phyloP scores from a whole-genome alignment of 1,140 invertebrate species.

The Plectrocnemia conspersa region DNA sequence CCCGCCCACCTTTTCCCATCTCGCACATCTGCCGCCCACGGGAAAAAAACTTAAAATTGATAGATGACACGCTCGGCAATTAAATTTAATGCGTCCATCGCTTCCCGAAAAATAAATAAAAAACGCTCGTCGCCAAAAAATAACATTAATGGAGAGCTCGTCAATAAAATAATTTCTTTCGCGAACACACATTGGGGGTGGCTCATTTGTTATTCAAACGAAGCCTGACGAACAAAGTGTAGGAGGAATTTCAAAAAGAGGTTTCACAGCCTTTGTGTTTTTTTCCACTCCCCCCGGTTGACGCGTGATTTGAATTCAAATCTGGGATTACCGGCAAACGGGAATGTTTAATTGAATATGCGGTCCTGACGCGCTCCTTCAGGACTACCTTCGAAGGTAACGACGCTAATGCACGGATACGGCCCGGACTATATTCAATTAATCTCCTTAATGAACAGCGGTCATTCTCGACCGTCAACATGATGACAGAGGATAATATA shows the following conservation, averaged over 20 bases:
- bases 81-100: no score
- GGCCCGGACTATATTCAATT: no score
- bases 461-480: no score
- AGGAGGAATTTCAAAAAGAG: conserved; percentile 16
- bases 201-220: conserved; percentile 21
- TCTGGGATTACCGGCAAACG: conserved; percentile 13
- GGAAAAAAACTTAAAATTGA: no score
- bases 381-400: neutral
- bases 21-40: no score
- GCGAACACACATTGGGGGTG: neutral
- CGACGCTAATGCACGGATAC: no score
- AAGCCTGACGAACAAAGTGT: conserved; percentile 16
- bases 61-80: no score
- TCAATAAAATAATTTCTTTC: conserved; percentile 13
- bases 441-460: no score
- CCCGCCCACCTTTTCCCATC: no score
- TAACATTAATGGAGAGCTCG: conserved; percentile 5
- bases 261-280: conserved; percentile 13
- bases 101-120: no score
- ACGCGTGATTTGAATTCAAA: conserved; percentile 19
- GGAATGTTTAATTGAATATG: conserved; percentile 20
- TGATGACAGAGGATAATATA: no score
- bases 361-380: neutral
- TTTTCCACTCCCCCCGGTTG: neutral
- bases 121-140: neutral